Conservation (phyloP, 2,888 invertebrate genomes). For the Selenia dentaria region DNA sequence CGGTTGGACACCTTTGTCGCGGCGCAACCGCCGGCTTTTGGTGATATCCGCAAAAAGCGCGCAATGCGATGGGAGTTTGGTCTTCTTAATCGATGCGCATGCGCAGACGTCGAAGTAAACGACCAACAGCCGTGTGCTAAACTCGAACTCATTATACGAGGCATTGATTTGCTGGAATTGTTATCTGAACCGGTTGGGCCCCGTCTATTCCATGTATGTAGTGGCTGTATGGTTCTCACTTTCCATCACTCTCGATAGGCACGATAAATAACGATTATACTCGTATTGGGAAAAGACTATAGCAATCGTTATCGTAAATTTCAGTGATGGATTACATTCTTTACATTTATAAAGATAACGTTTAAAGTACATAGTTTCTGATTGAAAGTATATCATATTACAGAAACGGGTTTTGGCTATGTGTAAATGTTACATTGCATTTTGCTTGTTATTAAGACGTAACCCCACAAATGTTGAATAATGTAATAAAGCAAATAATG, state of each 20-base stretch:
- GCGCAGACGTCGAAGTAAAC: conserved; percentile 53
- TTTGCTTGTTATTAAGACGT: too few species aligned
- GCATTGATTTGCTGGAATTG: conserved; percentile 64
- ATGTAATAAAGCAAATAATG: too few species aligned
- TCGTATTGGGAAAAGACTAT: conserved; percentile 17
- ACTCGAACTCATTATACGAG: conserved; percentile 61
- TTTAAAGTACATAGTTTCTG: too few species aligned
- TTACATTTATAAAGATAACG: too few species aligned
- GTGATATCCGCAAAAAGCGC: conserved; percentile 81
- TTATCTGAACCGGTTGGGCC: conserved; percentile 64
- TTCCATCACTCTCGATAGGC: conserved; percentile 44
- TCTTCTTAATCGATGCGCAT: conserved; percentile 64
- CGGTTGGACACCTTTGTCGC: conserved; percentile 79
- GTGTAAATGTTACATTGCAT: too few species aligned
- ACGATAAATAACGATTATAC: conserved; percentile 26
- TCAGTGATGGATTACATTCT: too few species aligned
- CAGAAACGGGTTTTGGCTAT: too few species aligned
- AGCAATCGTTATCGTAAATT: conserved; percentile 4
- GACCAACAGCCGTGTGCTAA: conserved; percentile 53
- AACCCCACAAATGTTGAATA: too few species aligned
- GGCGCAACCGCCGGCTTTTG: conserved; percentile 71
- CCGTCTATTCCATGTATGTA: conserved; percentile 53
- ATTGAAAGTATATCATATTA: too few species aligned
- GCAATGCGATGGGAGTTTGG: conserved; percentile 66
- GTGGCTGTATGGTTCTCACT: conserved; percentile 52